phyloP scores from a whole-genome alignment of 2,888 invertebrate genomes.

The Tortricodes alternella region DNA sequence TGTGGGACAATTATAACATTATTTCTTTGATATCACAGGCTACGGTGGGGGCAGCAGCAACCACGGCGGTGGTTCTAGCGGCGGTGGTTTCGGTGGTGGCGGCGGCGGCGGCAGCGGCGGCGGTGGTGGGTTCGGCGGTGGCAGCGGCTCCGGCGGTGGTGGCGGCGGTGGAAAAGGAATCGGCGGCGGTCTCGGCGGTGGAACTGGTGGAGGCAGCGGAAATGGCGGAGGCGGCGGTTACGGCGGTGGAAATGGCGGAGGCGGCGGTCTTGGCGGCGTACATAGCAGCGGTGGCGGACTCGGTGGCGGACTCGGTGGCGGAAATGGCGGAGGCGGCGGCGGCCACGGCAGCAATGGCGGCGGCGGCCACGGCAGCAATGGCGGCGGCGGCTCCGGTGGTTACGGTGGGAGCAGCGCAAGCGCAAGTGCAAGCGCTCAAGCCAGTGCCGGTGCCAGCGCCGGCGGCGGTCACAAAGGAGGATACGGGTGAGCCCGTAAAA shows the following conservation, averaged over 20 bases:
- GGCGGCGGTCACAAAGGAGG: slow-evolving; percentile 42
- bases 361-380: slow-evolving; percentile 21
- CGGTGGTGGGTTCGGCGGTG: slow-evolving; percentile 39
- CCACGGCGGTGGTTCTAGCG: slow-evolving; percentile 33
- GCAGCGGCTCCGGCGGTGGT: slow-evolving; percentile 34
- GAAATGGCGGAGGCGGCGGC: slow-evolving; percentile 21
- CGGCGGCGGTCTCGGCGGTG: slow-evolving; percentile 33
- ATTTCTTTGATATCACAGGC: slow-evolving; percentile 34
- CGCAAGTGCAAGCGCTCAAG: slow-evolving; percentile 33
- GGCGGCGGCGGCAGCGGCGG: slow-evolving; percentile 40
- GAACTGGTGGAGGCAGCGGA: slow-evolving; percentile 41
- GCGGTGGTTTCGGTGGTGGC: slow-evolving; percentile 46
- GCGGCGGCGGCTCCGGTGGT: slow-evolving; percentile 12
- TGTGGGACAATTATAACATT: no score
- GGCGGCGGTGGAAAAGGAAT: slow-evolving; percentile 36
- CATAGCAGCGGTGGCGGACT: slow-evolving; percentile 38
- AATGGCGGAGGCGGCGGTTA: slow-evolving; percentile 40
- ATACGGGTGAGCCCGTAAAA: slow-evolving; percentile 48
- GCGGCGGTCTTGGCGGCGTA: slow-evolving; percentile 31
- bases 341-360: slow-evolving; percentile 33
- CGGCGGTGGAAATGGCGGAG: slow-evolving; percentile 31
- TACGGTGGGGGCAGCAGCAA: slow-evolving; percentile 37
- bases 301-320: slow-evolving; percentile 32
- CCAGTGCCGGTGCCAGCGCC: slow-evolving; percentile 38
- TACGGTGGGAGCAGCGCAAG: slow-evolving; percentile 31